These are phyloP conservation scores for Parapsyche elsis DNA, from an alignment of 1,140 invertebrate genomes.

Conservation along the genomic window DNA sequence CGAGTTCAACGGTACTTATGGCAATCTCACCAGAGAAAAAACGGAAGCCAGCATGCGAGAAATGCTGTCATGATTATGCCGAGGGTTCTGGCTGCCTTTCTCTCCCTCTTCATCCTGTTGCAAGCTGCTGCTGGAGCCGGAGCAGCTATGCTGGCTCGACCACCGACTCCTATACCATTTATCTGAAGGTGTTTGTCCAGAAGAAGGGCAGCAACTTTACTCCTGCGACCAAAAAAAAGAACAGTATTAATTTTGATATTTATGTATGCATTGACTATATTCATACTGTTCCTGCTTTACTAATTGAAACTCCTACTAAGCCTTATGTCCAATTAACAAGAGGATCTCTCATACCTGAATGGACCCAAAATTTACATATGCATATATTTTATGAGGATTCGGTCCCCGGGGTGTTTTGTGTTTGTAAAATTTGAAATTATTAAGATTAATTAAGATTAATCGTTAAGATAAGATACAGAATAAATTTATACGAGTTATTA, in stretches of 20 bases:
- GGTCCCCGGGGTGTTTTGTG: no score
- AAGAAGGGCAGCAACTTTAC: conserved; percentile 84
- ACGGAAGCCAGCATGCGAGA: conserved; percentile 93
- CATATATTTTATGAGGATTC: no score
- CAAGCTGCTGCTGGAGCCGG: conserved; percentile 73
- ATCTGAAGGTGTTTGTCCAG: conserved; percentile 89
- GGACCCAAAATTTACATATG: no score
- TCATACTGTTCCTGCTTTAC: no score
- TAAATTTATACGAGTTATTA: no score
- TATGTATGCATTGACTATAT: background rate
- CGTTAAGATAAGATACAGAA: no score
- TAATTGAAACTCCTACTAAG: no score
- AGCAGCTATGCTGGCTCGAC: conserved; percentile 69
- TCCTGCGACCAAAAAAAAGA: conserved; percentile 69
- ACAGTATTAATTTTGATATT: conserved; percentile 23
- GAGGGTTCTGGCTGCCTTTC: conserved; percentile 93
- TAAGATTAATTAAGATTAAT: no score
- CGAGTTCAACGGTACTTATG: background rate
- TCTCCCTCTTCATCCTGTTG: conserved; percentile 90
- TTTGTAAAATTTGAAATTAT: no score
- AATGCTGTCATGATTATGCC: conserved; percentile 97
- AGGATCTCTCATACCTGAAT: no score
- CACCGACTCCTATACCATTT: conserved; percentile 83
- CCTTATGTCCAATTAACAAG: no score
- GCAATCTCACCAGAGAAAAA: conserved; percentile 84